phyloP scores from a whole-genome alignment of 2,888 invertebrate species.

The Oxytorus armatus region DNA sequence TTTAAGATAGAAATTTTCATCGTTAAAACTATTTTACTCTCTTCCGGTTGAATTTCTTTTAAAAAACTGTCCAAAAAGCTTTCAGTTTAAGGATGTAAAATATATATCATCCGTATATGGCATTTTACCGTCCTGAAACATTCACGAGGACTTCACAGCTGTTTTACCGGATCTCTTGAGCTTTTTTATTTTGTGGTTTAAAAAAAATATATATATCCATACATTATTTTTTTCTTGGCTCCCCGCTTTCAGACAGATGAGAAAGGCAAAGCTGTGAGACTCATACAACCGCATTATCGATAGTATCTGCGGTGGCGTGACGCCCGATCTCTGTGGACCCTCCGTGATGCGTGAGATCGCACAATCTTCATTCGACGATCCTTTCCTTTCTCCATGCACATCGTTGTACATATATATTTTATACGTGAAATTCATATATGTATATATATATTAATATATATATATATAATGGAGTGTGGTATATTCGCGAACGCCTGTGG shows the following conservation, averaged over 20 bases:
- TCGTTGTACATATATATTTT: constrained; percentile 39
- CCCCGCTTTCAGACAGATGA: constrained; percentile 39
- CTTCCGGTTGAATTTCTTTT: too few species aligned
- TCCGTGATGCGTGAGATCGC: constrained; percentile 65
- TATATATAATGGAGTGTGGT: constrained; percentile 37
- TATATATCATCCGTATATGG: background rate
- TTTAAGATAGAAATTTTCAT: too few species aligned
- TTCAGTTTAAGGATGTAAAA: too few species aligned
- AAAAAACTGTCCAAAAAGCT: too few species aligned
- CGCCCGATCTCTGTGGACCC: constrained; percentile 60
- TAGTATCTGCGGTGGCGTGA: constrained; percentile 67
- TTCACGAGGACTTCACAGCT: constrained; percentile 48
- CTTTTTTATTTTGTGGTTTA: constrained; percentile 19
- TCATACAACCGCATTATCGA: constrained; percentile 66
- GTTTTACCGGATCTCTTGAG: constrained; percentile 44
- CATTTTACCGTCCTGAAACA: constrained; percentile 28
- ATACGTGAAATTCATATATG: constrained; percentile 22
- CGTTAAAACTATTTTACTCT: too few species aligned
- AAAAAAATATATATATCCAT: too few species aligned
- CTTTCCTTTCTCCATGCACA: constrained; percentile 15
- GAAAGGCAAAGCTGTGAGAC: constrained; percentile 28
- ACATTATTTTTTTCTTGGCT: constrained; percentile 13
- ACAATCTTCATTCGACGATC: constrained; percentile 59
- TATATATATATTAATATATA: background rate
- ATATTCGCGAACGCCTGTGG: constrained; percentile 61